A percentile compares a stretch with the other conserved stretches of the same genome.
Evolutionary conservation across 2,888 invertebrate genomes (phyloP).

Genomic region (Euplexia lucipara): DNA sequence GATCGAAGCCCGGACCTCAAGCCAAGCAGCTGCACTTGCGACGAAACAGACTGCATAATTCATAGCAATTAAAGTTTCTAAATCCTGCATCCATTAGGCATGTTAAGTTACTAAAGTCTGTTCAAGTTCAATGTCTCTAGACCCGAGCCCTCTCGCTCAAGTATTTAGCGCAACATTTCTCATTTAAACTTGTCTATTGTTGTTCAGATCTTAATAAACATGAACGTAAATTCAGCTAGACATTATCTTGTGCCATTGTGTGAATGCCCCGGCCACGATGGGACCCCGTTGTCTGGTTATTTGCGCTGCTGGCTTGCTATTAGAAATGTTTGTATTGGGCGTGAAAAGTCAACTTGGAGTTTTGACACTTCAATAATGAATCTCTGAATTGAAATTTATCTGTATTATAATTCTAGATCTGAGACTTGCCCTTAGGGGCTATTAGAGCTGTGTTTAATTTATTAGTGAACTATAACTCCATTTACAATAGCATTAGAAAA

Average conservation of each 20-base stretch:
- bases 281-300: constrained; percentile 19
- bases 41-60: background rate
- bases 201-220: constrained; percentile 57
- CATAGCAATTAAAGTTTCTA: constrained; percentile 1
- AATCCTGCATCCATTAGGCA: constrained; percentile 13
- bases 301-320: constrained; percentile 6
- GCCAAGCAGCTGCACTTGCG: too few relatives aligned
- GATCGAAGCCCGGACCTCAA: too few relatives aligned
- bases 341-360: constrained; percentile 11
- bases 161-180: constrained; percentile 51
- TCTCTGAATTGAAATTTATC: background rate
- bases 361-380: constrained; percentile 9
- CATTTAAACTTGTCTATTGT: constrained; percentile 60
- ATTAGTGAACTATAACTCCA: too few relatives aligned
- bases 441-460: too few relatives aligned
- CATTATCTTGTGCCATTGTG: constrained; percentile 35
- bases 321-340: constrained; percentile 4
- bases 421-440: too few relatives aligned
- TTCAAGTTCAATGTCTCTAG: constrained; percentile 39
- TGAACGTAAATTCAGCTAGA: constrained; percentile 44
- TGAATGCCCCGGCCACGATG: constrained; percentile 10
- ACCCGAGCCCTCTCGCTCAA: background rate
- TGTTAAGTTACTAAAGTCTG: constrained; percentile 13
- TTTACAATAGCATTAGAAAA: too few relatives aligned
- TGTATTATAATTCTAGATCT: too few relatives aligned